phyloP scores from a whole-genome alignment of 2,888 invertebrate species.

The Eupithecia vulgata region DNA sequence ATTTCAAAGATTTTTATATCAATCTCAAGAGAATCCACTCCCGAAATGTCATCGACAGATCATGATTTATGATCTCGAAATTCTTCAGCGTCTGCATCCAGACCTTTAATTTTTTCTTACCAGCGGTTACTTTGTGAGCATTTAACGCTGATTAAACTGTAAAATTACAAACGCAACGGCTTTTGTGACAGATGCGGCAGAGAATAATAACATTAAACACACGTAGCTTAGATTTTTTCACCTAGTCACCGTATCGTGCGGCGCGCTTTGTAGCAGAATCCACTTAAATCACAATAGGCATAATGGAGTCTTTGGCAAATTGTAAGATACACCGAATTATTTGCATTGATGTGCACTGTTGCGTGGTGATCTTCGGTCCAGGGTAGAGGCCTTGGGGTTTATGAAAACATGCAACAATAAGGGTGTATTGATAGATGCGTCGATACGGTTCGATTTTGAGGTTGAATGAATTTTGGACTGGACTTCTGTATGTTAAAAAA shows the following conservation, averaged over 20 bases:
- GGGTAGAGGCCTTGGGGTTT: slow-evolving; percentile 74
- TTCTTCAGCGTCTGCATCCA: slow-evolving; percentile 65
- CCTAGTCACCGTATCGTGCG: slow-evolving; percentile 73
- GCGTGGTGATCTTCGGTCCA: slow-evolving; percentile 68
- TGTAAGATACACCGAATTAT: slow-evolving; percentile 83
- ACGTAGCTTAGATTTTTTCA: slow-evolving; percentile 54
- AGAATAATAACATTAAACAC: slow-evolving; percentile 81
- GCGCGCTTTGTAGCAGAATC: slow-evolving; percentile 76
- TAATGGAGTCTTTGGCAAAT: slow-evolving; percentile 82
- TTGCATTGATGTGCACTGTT: slow-evolving; percentile 72
- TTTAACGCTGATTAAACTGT: slow-evolving; percentile 85
- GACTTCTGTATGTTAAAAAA: too few relatives aligned
- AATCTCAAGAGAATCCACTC: slow-evolving; percentile 41
- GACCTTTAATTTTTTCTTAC: slow-evolving; percentile 64
- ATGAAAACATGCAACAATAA: slow-evolving; percentile 77
- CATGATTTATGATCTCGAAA: slow-evolving; percentile 75
- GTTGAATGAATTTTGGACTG: slow-evolving; percentile 30
- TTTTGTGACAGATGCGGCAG: slow-evolving; percentile 82
- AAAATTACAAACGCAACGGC: slow-evolving; percentile 79
- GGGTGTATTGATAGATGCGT: slow-evolving; percentile 65
- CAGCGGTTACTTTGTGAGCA: slow-evolving; percentile 75
- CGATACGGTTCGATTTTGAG: slow-evolving; percentile 47
- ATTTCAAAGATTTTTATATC: slow-evolving; percentile 36
- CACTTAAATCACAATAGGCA: slow-evolving; percentile 78
- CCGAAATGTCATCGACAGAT: slow-evolving; percentile 65